phyloP scores from a whole-genome alignment of 35 echinoderm and acorn worm species.

The Heliocidaris tuberculata region DNA sequence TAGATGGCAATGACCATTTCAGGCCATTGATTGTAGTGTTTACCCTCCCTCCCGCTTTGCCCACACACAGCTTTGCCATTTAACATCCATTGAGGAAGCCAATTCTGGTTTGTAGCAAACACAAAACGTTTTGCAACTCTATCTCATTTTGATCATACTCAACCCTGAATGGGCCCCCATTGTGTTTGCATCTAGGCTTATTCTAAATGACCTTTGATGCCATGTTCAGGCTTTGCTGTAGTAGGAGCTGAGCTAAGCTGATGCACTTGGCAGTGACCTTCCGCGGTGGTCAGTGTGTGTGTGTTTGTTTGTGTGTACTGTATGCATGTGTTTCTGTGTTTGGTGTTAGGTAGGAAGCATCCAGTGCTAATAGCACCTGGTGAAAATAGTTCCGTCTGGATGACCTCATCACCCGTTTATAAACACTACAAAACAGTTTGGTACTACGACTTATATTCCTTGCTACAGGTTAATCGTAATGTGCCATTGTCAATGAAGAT shows the following conservation, averaged over 20 bases:
- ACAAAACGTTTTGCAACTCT: conserved; percentile 12
- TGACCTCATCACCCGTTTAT: not conserved
- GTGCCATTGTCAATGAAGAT: not conserved
- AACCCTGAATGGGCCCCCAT: conserved; percentile 26
- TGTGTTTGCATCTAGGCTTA: conserved; percentile 40
- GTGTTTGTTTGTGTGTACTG: not conserved
- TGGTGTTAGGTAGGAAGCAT: not conserved
- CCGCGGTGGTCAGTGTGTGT: not conserved
- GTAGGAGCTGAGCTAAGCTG: not conserved
- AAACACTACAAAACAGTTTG: not conserved
- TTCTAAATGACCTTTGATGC: conserved; percentile 26
- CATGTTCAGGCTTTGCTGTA: not conserved
- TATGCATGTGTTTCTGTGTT: not conserved
- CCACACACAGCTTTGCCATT: not conserved
- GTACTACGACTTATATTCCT: not conserved
- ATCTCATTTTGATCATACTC: not conserved
- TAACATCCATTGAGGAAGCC: not conserved
- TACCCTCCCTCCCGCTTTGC: not conserved
- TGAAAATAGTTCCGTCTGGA: conserved; percentile 10
- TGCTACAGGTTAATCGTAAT: not conserved
- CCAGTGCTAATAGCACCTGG: not conserved
- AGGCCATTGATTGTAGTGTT: not conserved
- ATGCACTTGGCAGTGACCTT: conserved; percentile 35
- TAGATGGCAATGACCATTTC: conserved; percentile 28
- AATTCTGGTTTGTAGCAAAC: not conserved